Evolutionary conservation across 2,113 vertebrate species (phyloP).

Genomic region (Psettodes erumei): DNA sequence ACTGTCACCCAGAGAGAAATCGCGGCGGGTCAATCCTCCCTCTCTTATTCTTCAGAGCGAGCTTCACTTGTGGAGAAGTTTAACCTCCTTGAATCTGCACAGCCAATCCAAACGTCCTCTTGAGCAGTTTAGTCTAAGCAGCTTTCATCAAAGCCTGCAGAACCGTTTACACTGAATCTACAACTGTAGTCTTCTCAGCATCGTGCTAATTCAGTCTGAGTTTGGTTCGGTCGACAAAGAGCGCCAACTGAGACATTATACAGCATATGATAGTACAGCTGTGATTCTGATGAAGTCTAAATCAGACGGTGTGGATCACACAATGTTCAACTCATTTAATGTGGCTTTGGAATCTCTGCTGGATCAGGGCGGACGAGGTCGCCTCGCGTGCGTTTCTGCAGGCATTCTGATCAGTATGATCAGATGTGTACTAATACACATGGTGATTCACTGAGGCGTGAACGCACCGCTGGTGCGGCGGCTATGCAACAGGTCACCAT

Average conservation of each 20-base stretch:
- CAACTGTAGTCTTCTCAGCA: not conserved
- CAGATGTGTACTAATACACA: not conserved
- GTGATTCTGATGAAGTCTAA: constrained; percentile 30
- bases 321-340: constrained; percentile 21
- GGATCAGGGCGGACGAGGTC: no score
- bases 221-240: not conserved
- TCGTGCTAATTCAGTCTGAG: not conserved
- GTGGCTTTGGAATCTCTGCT: constrained; percentile 27
- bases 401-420: constrained; percentile 5
- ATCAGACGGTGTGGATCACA: constrained; percentile 8
- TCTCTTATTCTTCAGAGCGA: constrained; percentile 19
- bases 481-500: constrained; percentile 26
- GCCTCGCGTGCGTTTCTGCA: no score
- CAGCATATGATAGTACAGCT: constrained; percentile 16
- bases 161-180: constrained; percentile 1
- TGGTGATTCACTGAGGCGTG: not conserved
- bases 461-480: not conserved
- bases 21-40: constrained; percentile 2
- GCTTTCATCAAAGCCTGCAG: not conserved
- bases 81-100: not conserved
- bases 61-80: not conserved
- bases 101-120: not conserved
- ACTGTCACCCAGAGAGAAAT: not conserved
- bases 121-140: not conserved
- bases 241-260: not conserved